Evolutionary conservation across 2,888 invertebrate genomes (phyloP).

Genomic region (Diachrysia chrysitis): DNA sequence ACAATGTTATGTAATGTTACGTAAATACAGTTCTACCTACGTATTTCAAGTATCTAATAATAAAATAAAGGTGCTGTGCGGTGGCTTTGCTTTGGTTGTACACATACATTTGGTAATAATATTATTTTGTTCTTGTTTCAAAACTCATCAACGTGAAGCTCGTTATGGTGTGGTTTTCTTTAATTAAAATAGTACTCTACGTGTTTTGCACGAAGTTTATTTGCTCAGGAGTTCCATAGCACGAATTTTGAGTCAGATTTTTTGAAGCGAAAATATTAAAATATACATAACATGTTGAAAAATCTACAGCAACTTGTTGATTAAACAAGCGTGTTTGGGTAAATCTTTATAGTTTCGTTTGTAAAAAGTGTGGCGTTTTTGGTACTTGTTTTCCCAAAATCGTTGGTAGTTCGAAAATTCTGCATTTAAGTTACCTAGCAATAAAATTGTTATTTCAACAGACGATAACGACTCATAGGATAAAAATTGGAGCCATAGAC

Average conservation of each 20-base stretch:
- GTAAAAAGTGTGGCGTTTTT: slow-evolving; percentile 33
- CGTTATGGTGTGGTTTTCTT: slow-evolving; percentile 22
- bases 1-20: neutral
- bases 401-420: slow-evolving; percentile 9
- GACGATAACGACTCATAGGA: neutral
- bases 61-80: neutral
- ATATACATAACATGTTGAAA: slow-evolving; percentile 18
- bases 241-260: slow-evolving; percentile 8
- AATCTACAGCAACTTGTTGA: slow-evolving; percentile 42
- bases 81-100: neutral
- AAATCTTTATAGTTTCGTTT: slow-evolving; percentile 31
- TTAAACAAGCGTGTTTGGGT: slow-evolving; percentile 33
- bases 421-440: neutral
- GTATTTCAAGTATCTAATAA: neutral
- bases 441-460: neutral
- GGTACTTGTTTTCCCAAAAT: slow-evolving; percentile 16
- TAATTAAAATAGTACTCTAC: slow-evolving; percentile 24
- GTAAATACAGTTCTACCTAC: neutral
- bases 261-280: slow-evolving; percentile 34
- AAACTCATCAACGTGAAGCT: slow-evolving; percentile 19
- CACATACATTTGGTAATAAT: slow-evolving; percentile 10
- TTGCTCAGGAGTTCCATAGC: slow-evolving; percentile 4
- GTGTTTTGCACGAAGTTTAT: slow-evolving; percentile 8
- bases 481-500: neutral
- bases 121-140: slow-evolving; percentile 22